phyloP scores from a whole-genome alignment of 2,888 invertebrate genomes.

The Euplagia quadripunctaria region DNA sequence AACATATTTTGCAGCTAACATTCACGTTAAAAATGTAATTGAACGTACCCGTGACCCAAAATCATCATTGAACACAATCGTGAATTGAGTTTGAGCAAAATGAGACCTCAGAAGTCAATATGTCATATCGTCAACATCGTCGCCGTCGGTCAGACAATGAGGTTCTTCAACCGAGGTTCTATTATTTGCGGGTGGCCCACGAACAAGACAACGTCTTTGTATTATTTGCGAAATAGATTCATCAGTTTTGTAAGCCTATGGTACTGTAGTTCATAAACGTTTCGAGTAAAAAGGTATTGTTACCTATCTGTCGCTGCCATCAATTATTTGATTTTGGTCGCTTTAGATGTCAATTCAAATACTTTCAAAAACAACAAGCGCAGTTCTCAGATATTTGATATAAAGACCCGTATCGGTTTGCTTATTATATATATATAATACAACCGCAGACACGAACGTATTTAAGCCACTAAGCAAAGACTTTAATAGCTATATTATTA shows the following conservation, averaged over 20 bases:
- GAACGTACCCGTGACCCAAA: conserved; percentile 41
- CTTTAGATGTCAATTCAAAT: conserved; percentile 2
- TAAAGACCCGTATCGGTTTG: background rate
- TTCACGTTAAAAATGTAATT: conserved; percentile 42
- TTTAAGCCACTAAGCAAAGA: too few species aligned
- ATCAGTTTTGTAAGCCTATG: conserved; percentile 69
- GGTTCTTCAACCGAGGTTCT: conserved; percentile 56
- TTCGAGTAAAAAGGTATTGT: conserved; percentile 30
- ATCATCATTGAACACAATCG: conserved; percentile 48
- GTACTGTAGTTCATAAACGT: conserved; percentile 47
- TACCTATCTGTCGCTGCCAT: conserved; percentile 17
- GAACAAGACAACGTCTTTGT: conserved; percentile 64
- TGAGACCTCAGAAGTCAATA: conserved; percentile 67
- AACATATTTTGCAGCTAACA: conserved; percentile 31
- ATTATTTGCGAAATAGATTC: conserved; percentile 70
- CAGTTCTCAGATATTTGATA: background rate
- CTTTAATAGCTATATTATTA: too few species aligned
- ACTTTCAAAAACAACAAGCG: background rate
- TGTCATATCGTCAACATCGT: conserved; percentile 67
- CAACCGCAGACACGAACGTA: background rate
- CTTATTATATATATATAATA: background rate
- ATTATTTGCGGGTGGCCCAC: conserved; percentile 80
- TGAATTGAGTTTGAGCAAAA: conserved; percentile 61
- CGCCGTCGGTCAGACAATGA: conserved; percentile 64
- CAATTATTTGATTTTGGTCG: conserved; percentile 5